Evolutionary conservation across 2,888 invertebrate species (phyloP).

Genomic region (Lydus trimaculatus): DNA sequence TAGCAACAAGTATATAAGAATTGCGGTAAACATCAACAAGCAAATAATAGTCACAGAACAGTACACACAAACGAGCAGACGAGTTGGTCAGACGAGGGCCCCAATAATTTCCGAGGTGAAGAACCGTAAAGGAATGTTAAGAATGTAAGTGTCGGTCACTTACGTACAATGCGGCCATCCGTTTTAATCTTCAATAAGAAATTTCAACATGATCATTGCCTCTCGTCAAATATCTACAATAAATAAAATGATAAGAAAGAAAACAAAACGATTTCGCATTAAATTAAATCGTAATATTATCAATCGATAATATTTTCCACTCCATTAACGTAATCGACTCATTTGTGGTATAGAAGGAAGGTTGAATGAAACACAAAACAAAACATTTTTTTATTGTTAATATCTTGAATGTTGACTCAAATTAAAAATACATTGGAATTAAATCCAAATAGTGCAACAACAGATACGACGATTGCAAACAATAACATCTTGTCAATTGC

Average conservation of each 20-base stretch:
- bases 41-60: background rate
- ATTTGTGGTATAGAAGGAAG: background rate
- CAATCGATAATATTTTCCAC: background rate
- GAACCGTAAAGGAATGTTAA: slow-evolving; percentile 47
- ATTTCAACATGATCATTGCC: background rate
- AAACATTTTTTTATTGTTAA: background rate
- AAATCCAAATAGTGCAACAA: slow-evolving; percentile 15
- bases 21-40: slow-evolving; percentile 4
- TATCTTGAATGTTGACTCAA: background rate
- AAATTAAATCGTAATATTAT: background rate
- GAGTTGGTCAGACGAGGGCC: slow-evolving; percentile 34
- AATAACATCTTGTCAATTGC: slow-evolving; percentile 20
- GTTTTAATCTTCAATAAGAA: slow-evolving; percentile 35
- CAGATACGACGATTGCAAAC: slow-evolving; percentile 16
- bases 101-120: slow-evolving; percentile 45
- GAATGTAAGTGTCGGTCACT: slow-evolving; percentile 48
- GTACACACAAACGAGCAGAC: slow-evolving; percentile 23
- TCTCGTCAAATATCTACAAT: background rate
- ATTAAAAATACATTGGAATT: slow-evolving; percentile 12
- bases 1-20: slow-evolving; percentile 32
- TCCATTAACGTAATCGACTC: background rate
- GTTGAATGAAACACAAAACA: background rate
- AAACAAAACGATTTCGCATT: background rate
- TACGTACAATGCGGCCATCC: slow-evolving; percentile 46
- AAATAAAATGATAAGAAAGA: background rate